Conservation (phyloP, 1,140 invertebrate species). For the Trissolcus basalis region DNA sequence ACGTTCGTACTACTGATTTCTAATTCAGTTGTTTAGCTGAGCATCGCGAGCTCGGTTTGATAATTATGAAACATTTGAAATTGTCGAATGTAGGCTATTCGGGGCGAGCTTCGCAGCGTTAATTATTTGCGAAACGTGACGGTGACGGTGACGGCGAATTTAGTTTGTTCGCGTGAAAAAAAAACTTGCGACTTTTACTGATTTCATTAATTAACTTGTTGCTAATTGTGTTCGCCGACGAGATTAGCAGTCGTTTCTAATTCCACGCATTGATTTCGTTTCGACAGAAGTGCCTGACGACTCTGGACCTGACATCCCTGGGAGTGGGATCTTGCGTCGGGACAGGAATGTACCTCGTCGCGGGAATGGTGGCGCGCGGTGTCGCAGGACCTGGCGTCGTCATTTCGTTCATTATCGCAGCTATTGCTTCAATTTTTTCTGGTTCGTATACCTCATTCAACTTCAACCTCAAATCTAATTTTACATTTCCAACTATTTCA, state of each 20-base stretch:
- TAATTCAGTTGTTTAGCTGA: constrained; percentile 5
- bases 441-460: constrained; percentile 82
- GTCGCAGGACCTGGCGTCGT: constrained; percentile 92
- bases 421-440: constrained; percentile 92
- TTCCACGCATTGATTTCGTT: constrained; percentile 22
- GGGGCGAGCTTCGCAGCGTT: constrained; percentile 16
- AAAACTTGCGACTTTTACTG: not conserved
- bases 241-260: not conserved
- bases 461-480: too few relatives aligned
- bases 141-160: not conserved
- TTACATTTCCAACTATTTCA: too few relatives aligned
- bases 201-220: not conserved
- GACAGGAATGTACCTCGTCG: constrained; percentile 94
- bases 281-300: constrained; percentile 91
- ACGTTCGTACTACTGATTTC: constrained; percentile 20
- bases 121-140: constrained; percentile 38
- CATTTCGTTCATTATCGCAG: constrained; percentile 92
- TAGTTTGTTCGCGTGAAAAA: too few relatives aligned
- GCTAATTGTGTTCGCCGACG: not conserved
- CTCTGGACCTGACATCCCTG: constrained; percentile 90
- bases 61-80: constrained; percentile 7
- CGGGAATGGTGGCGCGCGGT: constrained; percentile 91
- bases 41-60: not conserved
- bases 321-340: constrained; percentile 95
- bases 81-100: constrained; percentile 3